Evolutionary conservation across 2,113 vertebrate species (phyloP), one percentile per base, ranked within the genome.

Genomic region (Crotophaga sulcirostris): DNA sequence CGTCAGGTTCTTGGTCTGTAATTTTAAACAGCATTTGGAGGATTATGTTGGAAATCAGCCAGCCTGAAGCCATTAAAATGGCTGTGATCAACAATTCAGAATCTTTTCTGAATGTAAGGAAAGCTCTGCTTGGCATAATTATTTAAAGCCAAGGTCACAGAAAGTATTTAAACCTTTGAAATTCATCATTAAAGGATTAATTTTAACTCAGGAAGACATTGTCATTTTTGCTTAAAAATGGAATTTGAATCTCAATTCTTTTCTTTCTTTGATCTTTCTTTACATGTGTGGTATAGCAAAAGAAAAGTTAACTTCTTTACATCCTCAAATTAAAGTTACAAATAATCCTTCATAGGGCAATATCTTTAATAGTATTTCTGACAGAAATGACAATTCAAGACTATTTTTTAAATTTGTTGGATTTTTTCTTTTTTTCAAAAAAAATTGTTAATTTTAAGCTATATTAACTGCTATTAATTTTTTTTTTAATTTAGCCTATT

Each of bases 171-270:
- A 97, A 98, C 97, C 97, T 98, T 98, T 98, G 97, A 98, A 98
- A 98, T 97, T 98, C 98, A 97, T 98, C 98, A 98, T 98, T 98
- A 98, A 98, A 97, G 97, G 98, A 98, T 98, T 98, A 98, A 98
- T 98, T 98, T 97, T 98, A 98, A 98, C 97, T 98, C 96, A 97
- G 94, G 97, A 98, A 97, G 98, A 98, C 97, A 97, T 97, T 97
- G 97, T 98, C 97, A 97, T 98, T 98, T 98, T 96, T 97, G 96
- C 98, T 98, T 97, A 97, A 98, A 98, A 98, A 97, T 97, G 97
- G 90, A 97, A 97, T 98, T 98, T 97, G 97, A 97, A 97, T 98
- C 97, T 97, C 90, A 96, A 75, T 97, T 97, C 93, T 98, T 95
- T 97, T 96, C 93, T 96, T 97, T 96, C 98, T 98, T 98, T 98